These are phyloP conservation scores for Dynastes maya DNA, from an alignment of 2,888 invertebrate species.

Conservation along the genomic window DNA sequence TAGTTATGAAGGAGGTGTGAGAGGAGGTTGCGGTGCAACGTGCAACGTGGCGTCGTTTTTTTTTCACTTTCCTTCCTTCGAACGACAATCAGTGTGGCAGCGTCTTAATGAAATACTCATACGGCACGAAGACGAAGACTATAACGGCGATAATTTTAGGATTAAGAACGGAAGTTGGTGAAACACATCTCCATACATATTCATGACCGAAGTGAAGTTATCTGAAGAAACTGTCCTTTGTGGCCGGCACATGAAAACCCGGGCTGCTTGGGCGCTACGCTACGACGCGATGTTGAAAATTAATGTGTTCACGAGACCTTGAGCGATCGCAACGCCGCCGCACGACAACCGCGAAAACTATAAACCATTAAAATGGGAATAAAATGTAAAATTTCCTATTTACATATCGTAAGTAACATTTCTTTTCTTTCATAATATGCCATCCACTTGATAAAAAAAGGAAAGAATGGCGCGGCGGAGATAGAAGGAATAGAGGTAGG, in stretches of 20 bases:
- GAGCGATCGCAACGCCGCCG: slow-evolving; percentile 4
- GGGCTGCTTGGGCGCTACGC: slow-evolving; percentile 39
- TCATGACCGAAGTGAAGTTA: slow-evolving; percentile 62
- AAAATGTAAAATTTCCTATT: slow-evolving; percentile 63
- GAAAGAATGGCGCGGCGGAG: not conserved
- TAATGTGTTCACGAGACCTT: slow-evolving; percentile 63
- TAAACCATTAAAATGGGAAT: slow-evolving; percentile 67
- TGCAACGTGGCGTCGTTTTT: slow-evolving; percentile 11
- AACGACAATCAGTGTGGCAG: slow-evolving; percentile 5
- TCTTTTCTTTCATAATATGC: slow-evolving; percentile 5
- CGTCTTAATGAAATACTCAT: slow-evolving; percentile 43
- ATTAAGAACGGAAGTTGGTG: slow-evolving; percentile 62
- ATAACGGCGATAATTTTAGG: slow-evolving; percentile 63
- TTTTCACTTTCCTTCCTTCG: not conserved
- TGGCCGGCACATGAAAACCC: slow-evolving; percentile 59
- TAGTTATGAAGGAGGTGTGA: slow-evolving; percentile 15
- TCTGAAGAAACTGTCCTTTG: slow-evolving; percentile 64
- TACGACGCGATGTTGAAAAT: slow-evolving; percentile 56
- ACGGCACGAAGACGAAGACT: slow-evolving; percentile 52
- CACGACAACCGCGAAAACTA: slow-evolving; percentile 60
- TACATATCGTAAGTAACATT: slow-evolving; percentile 52
- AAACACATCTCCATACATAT: slow-evolving; percentile 65
- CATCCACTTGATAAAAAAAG: not conserved
- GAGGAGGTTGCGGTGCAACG: not conserved
- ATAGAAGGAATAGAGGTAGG: not conserved